Base-by-base conservation (phyloP, 1,140 invertebrate genomes). In the Bombus pyrosoma region DNA sequence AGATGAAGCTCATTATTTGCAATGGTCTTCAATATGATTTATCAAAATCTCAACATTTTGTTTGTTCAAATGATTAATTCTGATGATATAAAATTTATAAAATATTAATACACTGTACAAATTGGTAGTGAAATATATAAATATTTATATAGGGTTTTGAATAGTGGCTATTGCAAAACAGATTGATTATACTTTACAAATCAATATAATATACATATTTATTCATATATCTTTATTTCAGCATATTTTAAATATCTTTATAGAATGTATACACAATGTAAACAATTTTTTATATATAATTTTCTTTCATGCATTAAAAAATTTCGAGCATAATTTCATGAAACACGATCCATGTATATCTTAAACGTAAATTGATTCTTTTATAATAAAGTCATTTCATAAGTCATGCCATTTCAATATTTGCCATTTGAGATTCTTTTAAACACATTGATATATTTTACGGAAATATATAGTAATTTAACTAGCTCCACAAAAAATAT, bases 201-300 rank as follows among this genome's bases (percentile, higher is more conserved):
- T 68, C 13, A 41, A 81, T 15, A 47, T n/a, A 66, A 57, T 59
- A 41, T 68, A 53, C 1, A n/a, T 53, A 71, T 68, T 84, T 79
- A 59, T 79, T 78, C 28, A 68, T 57, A 79, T 71, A 84, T 84
- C 66, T 84, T 84, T 84, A 84, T 84, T 84, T 84, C 53, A 71
- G 25, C 53, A 79, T 84, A n/a, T 84, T 71, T 79, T 84, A 84
- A 84, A 84, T 79, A 84, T 84, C 41, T 79, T 84, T 39, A 77
- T 84, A 84, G 75, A 83, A 78, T 77, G 82, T 83, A 71, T 78
- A 83, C 72, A 83, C 74, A 83, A 69, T 83, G 47, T 83, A 83
- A 83, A 83, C 82, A 83, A 83, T 78, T 75, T n/a, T 77, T 78
- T 83, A 69, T 69, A 59, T 77, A 53, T 83, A 43, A 41, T 76